Evolutionary conservation across 2,797 vertebrate species (phyloP).

Genomic region (Schizopygopsis malacanthus): DNA sequence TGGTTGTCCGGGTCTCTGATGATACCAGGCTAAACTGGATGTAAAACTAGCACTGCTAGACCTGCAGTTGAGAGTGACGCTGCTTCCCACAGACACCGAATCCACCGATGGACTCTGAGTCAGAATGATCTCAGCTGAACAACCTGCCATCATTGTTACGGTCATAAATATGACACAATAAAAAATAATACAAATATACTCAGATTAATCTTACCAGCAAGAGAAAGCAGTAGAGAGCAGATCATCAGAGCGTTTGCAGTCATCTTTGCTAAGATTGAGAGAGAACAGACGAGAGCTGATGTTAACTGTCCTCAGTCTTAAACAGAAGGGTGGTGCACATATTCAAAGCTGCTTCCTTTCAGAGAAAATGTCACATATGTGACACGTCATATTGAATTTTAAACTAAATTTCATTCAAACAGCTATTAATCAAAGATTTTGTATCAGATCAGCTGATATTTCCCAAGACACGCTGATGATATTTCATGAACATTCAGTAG

Average conservation of each 20-base stretch:
- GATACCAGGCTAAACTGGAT: not conserved
- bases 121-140: not conserved
- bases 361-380: not conserved
- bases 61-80: conserved; percentile 1
- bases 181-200: no score
- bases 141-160: conserved; percentile 4
- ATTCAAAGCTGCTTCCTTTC: conserved; percentile 8
- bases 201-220: not conserved
- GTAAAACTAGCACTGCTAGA: fast-evolving
- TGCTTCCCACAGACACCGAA: conserved; percentile 58
- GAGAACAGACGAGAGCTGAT: not conserved
- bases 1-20: not conserved
- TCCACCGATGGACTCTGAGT: conserved; percentile 61
- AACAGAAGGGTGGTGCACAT: not conserved
- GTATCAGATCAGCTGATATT: not conserved
- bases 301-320: not conserved
- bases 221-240: conserved; percentile 16
- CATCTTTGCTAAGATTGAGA: not conserved
- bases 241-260: not conserved
- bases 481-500: not conserved
- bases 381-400: no score
- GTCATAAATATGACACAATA: not conserved
- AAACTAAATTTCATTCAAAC: not conserved
- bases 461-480: not conserved
- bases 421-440: fast-evolving